phyloP scores from a whole-genome alignment of 1,140 invertebrate species.

The Gonatopus flavifemur region DNA sequence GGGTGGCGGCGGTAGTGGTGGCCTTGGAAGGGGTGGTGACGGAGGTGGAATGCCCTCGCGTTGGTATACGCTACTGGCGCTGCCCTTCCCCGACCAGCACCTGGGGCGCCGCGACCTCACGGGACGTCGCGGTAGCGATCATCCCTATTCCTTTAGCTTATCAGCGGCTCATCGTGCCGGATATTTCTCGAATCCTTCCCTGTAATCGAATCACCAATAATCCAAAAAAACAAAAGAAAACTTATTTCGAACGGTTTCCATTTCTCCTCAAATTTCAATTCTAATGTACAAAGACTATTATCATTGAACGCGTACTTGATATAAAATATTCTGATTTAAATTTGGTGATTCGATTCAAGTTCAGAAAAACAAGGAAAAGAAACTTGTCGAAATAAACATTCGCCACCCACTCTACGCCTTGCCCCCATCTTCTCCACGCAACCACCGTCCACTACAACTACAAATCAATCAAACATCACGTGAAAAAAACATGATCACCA shows the following conservation, averaged over 20 bases:
- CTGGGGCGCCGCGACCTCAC: conserved; percentile 79
- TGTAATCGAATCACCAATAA: conserved; percentile 28
- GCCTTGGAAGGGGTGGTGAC: conserved; percentile 51
- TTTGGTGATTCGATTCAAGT: too few species aligned
- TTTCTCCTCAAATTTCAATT: too few species aligned
- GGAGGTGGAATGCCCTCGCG: conserved; percentile 67
- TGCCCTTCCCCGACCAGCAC: conserved; percentile 89
- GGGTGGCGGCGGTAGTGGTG: conserved; percentile 55
- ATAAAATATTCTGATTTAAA: too few species aligned
- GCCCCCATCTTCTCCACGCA: conserved; percentile 36
- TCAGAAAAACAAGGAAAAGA: conserved; percentile 1
- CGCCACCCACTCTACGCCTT: conserved; percentile 28
- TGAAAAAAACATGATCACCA: conserved; percentile 38
- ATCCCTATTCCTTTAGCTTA: conserved; percentile 56
- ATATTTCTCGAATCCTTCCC: conserved; percentile 76
- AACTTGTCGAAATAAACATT: neutral
- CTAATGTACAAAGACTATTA: too few species aligned
- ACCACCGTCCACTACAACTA: conserved; percentile 41
- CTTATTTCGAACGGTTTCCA: too few species aligned
- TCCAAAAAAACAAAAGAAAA: conserved; percentile 2
- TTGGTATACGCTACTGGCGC: conserved; percentile 86
- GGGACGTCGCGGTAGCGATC: conserved; percentile 68
- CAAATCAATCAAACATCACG: conserved; percentile 43
- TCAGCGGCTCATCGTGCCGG: conserved; percentile 69
- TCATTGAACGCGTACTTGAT: too few species aligned